Evolutionary conservation across 2,888 invertebrate species (phyloP), one percentile per base, ranked within the genome.

Genomic region (Limnephilus auricula): DNA sequence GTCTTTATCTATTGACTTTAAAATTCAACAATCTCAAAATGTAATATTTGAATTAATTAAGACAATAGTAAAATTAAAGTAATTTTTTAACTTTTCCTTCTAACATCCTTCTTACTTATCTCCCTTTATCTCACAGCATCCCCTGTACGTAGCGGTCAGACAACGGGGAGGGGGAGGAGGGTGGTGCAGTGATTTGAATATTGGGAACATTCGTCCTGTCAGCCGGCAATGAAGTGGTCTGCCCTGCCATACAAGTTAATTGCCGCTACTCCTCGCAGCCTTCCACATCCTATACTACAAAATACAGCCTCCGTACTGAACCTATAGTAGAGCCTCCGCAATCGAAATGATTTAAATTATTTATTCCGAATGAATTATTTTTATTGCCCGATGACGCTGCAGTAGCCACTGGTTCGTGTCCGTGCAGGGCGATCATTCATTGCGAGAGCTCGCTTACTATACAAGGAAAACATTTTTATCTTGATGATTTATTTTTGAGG

Each of bases 321-420:
- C n/a, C 83, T 83, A 83, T n/a, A 88, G 90, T 2, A 65, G n/a
- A 65, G 92, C 92, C 91, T 92, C 92, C 89, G 91, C 92, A 92
- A 91, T 92, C 90, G 90, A 80, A 92, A 93, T 92, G 92, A 92
- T 93, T 93, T 93, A 92, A 92, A 92, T 93, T 93, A 92, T 93
- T 93, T 92, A 92, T 92, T 91, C 92, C 79, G 87, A 91, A 93
- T 93, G 93, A 92, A 93, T 92, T 92, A 92, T 92, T 93, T 93
- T 93, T 93, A 92, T 93, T 93, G 89, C 92, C 89, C 89, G 92
- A 91, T 92, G 92, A 93, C 92, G 92, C 90, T 89, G 92, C 90
- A 91, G 90, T 89, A 92, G 92, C 92, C 90, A 78, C 90, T 79
- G 87, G 50, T 87, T 87, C 25, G 18, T 84, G 37, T 50, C 31